Conservation (phyloP, 2,113 vertebrate genomes). For the Pogonocichla stellata region DNA sequence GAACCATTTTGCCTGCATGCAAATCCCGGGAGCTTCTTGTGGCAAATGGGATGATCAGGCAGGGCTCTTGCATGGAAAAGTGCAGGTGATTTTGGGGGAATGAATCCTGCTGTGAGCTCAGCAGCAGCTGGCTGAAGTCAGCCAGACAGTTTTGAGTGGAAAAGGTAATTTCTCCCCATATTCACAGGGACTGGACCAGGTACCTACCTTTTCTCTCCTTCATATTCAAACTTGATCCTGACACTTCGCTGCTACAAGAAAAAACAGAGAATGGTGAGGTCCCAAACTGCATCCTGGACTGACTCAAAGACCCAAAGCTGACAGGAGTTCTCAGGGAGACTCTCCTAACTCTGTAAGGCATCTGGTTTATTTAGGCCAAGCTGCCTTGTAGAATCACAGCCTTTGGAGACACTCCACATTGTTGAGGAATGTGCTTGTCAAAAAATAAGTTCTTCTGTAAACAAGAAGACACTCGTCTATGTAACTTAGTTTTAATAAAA, state of each 20-base stretch:
- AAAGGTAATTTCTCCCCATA: background rate
- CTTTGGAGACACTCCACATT: background rate
- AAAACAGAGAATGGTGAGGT: conserved; percentile 9
- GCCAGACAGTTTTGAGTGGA: background rate
- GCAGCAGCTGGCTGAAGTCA: conserved; percentile 14
- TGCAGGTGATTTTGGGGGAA: background rate
- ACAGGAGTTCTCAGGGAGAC: background rate
- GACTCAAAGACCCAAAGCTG: background rate
- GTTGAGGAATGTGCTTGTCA: background rate
- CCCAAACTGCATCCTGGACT: background rate
- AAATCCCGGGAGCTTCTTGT: background rate
- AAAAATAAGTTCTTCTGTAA: background rate
- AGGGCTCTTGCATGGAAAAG: background rate
- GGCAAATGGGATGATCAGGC: background rate
- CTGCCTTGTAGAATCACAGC: background rate
- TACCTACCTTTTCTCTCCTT: conserved; percentile 90
- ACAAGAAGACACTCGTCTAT: background rate
- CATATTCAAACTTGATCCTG: conserved; percentile 93
- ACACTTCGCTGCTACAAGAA: conserved; percentile 78
- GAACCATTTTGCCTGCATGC: background rate
- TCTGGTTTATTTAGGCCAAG: background rate
- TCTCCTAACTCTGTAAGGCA: background rate
- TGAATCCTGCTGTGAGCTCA: background rate
- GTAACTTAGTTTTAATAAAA: background rate
- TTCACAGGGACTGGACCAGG: background rate